Percentiles rank a stretch among this genome's conserved stretches.
These are phyloP conservation scores for Zaprionus lachaisei DNA, from an alignment of 1,140 invertebrate species.

Conservation along the genomic window DNA sequence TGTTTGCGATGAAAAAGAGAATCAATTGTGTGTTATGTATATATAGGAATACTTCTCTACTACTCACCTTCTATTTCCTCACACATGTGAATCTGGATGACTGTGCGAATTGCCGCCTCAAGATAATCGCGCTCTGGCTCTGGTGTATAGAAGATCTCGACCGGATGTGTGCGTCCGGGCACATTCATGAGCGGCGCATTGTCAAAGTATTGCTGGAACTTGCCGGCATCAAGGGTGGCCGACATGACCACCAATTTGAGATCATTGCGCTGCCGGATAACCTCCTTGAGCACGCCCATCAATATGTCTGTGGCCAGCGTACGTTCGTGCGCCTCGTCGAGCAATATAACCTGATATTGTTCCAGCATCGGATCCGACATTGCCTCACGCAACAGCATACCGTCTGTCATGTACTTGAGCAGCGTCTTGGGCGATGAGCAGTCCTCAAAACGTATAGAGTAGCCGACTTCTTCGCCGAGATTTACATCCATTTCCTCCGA, in stretches of 20 bases:
- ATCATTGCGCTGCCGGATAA: conserved; percentile 96
- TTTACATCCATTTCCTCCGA: conserved; percentile 99
- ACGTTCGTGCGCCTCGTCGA: conserved; percentile 99
- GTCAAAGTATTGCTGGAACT: conserved; percentile 99
- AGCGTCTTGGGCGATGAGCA: conserved; percentile 98
- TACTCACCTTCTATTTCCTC: conserved; percentile 92
- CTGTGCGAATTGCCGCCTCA: conserved; percentile 99
- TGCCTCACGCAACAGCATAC: conserved; percentile 99
- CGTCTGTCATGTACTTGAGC: conserved; percentile 98
- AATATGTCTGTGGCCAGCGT: conserved; percentile 99
- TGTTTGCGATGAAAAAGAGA: background rate
- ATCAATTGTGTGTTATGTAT: background rate
- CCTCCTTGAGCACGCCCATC: conserved; percentile 99
- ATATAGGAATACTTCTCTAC: background rate
- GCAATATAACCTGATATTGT: conserved; percentile 96
- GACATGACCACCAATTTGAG: conserved; percentile 99
- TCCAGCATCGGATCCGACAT: conserved; percentile 99
- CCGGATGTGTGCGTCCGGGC: conserved; percentile 96
- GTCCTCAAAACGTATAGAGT: conserved; percentile 99
- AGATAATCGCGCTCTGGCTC: conserved; percentile 99
- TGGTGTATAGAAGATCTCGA: conserved; percentile 99
- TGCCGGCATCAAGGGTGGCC: conserved; percentile 99
- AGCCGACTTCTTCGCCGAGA: conserved; percentile 98
- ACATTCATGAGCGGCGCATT: conserved; percentile 99
- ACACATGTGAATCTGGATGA: conserved; percentile 99